Conservation (phyloP, 1,140 invertebrate genomes). For the Oncopodura yosiiana region DNA sequence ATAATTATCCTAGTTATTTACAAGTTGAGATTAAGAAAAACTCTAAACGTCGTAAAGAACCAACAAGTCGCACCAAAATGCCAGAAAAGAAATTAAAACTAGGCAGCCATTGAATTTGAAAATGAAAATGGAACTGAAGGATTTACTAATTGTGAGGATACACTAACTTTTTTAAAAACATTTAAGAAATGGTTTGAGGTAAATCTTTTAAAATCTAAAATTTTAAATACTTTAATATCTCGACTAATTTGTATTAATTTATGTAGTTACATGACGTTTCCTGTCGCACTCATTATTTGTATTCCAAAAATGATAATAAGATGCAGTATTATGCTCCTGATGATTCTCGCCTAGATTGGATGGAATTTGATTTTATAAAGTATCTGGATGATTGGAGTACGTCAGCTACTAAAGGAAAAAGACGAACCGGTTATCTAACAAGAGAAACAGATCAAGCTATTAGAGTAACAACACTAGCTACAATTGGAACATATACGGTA, state of each 20-base stretch:
- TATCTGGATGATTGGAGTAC: background rate
- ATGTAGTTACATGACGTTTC: background rate
- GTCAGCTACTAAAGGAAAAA: background rate
- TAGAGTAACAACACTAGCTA: background rate
- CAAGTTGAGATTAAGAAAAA: background rate
- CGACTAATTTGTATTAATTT: too few relatives aligned
- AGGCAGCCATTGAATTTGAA: background rate
- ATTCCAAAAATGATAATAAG: background rate
- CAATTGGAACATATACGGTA: background rate
- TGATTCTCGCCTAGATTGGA: background rate
- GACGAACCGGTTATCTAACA: background rate
- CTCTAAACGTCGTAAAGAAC: background rate
- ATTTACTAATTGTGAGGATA: background rate
- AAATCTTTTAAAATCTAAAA: too few relatives aligned
- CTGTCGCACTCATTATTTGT: background rate
- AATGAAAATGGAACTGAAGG: background rate
- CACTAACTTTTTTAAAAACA: background rate
- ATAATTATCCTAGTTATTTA: background rate
- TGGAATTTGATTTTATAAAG: background rate
- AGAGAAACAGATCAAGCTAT: background rate
- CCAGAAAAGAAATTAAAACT: background rate
- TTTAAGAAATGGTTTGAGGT: constrained; percentile 11
- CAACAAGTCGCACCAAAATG: background rate
- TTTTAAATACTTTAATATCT: too few relatives aligned
- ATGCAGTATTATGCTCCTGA: background rate